Conservation (phyloP, 1,140 invertebrate species). For the Formica exsecta region DNA sequence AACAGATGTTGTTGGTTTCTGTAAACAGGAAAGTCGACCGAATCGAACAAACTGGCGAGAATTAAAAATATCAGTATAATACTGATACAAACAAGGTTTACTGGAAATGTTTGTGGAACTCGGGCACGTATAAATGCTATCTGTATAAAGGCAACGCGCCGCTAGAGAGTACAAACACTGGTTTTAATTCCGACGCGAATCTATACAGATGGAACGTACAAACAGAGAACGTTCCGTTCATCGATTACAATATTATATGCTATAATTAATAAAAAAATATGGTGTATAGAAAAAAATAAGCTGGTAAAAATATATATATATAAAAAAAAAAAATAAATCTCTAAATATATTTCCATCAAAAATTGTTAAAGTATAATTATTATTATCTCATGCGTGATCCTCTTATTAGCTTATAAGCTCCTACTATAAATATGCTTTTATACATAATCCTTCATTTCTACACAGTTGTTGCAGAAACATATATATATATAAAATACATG, state of each 20-base stretch:
- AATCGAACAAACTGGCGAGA: conserved; percentile 48
- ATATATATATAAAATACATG: not conserved
- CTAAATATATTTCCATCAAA: not conserved
- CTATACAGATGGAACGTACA: conserved; percentile 52
- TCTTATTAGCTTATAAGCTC: too few species aligned
- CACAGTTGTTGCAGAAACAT: too few species aligned
- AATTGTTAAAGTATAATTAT: not conserved
- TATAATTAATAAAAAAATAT: conserved; percentile 52
- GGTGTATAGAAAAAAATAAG: conserved; percentile 8
- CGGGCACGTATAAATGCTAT: conserved; percentile 55
- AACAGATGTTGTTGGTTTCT: conserved; percentile 54
- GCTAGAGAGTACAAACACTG: conserved; percentile 47
- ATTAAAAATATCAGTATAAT: conserved; percentile 64
- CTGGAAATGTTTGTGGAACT: conserved; percentile 60
- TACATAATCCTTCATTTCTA: too few species aligned
- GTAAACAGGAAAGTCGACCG: conserved; percentile 58
- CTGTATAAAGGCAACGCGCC: conserved; percentile 51
- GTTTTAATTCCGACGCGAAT: conserved; percentile 56
- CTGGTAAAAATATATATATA: conserved; percentile 2
- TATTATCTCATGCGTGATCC: not conserved
- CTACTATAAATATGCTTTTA: too few species aligned
- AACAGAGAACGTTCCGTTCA: conserved; percentile 31
- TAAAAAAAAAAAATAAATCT: not conserved
- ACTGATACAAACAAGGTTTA: conserved; percentile 60
- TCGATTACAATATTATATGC: conserved; percentile 56